Evolutionary conservation across 2,888 invertebrate genomes (phyloP).

Genomic region (Tillus elongatus): DNA sequence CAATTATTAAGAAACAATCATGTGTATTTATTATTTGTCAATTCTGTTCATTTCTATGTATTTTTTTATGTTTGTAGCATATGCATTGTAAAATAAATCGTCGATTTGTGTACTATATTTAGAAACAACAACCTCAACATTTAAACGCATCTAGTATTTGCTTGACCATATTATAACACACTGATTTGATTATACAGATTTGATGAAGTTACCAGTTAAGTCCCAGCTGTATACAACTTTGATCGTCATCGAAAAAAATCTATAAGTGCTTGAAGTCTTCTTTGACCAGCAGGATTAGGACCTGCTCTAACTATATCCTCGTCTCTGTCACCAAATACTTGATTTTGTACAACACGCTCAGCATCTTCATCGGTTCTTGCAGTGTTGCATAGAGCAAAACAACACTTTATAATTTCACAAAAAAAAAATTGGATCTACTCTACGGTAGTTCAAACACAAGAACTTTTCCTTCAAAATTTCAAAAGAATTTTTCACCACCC

Average conservation of each 20-base stretch:
- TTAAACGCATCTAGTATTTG: too few species aligned
- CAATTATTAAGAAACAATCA: too few species aligned
- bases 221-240: too few species aligned
- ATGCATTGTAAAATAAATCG: too few species aligned
- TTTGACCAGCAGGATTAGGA: background rate
- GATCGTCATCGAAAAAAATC: slow-evolving; percentile 1
- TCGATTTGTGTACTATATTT: too few species aligned
- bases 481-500: slow-evolving; percentile 1
- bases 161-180: too few species aligned
- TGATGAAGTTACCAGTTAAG: too few species aligned
- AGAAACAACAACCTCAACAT: too few species aligned
- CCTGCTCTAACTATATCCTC: background rate
- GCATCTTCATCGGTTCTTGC: slow-evolving; percentile 4
- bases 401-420: slow-evolving; percentile 2
- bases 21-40: too few species aligned
- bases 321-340: background rate
- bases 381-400: slow-evolving; percentile 4
- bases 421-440: background rate
- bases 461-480: slow-evolving; percentile 3
- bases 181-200: too few species aligned
- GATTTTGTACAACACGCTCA: background rate
- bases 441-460: background rate
- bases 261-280: slow-evolving; percentile 4
- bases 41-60: too few species aligned
- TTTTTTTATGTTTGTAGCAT: too few species aligned